Base-by-base conservation (phyloP, 1,140 invertebrate genomes). In the Ooceraea biroi region DNA sequence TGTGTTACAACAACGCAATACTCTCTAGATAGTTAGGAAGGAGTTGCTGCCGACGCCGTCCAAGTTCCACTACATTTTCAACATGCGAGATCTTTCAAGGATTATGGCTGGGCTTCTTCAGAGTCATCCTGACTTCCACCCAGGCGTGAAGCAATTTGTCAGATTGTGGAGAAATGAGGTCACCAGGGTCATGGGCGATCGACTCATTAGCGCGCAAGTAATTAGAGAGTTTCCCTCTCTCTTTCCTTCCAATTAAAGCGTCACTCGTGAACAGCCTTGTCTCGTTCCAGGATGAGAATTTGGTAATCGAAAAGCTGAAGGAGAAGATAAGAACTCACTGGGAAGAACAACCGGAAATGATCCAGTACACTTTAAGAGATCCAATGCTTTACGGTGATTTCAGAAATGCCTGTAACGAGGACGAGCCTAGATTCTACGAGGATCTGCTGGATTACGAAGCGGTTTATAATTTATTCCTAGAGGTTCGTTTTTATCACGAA, bases 1-100 rank as follows among this genome's bases (percentile, higher is more conserved):
- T 44, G 0, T 30, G n/a, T 63, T 30, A 25, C 44, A 74, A 82
- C 3, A 36, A 57, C 1, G 5, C 36, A 27, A 71, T 63, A 0
- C 19, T 57, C n/a, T 57, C 50, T 41, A 87, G 85, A 83, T 48
- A 60, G 25, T 97, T 46, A 96, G 97, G 68, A 94, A 95, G 19
- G 96, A 98, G 85, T 92, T 99, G 68, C 97, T 98, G n/a, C 98
- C 98, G 19, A 98, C 98, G 0, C 98, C 98, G 4, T 97, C 97
- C 4, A 98, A 98, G 93, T 99, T 99, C 94, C 98, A 99, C 93
- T 99, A 99, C 93, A 98, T 98, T 82, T 99, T 98, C 94, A 99
- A 98, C 93, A 95, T 99, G 93, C 96, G 98, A 83, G 98, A 99
- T 95, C 94, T 99, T 63, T 98, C 97, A 0, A 95, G 97, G 65